Base-by-base conservation (phyloP, 2,113 vertebrate species). In the Typhlomys cinereus region DNA sequence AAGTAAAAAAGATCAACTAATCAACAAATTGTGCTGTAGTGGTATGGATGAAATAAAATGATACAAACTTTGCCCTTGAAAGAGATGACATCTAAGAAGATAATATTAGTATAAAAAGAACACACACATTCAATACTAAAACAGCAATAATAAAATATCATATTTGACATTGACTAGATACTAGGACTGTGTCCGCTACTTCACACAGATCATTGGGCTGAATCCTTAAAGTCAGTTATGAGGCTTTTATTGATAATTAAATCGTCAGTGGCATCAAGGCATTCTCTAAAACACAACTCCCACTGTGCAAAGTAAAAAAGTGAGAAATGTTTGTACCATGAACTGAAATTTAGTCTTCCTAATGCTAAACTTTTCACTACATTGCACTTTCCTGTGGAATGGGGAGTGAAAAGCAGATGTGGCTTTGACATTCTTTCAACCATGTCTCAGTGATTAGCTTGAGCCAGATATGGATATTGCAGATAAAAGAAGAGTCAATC, bases 1-100 rank as follows among this genome's bases (percentile, higher is more conserved):
- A 75, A 44, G 91, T 89, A 78, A 91, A 90, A n/a, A 94, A 94
- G 74, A 93, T 69, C 36, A 94, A 46, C 75, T 75, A 80, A 95
- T 96, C 87, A 87, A 66, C 89, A 71, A 85, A 64, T 62, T 82
- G 71, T 76, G 41, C 70, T 89, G 21, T 74, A 36, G 59, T 10
- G 10, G 27, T 79, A 57, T 7, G 54, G 79, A 66, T 85, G 57
- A 85, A 95, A 91, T 87, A 88, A 84, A 84, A 75, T 27, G 57
- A 44, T 39, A n/a, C 1, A 27, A 29, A 36, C 57, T n/a, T 61
- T 39, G 31, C 2, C 44, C 76, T 79, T 66, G 21, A 29, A n/a
- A 54, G 17, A 91, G 6, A 23, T 85, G 21, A 46, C 20, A 34
- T 0, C 1, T 46, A 31, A 78, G 48, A 64, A 83, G 71, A 89